A percentile compares a stretch with the other conserved stretches of the same genome.
These are phyloP conservation scores for Dryobates pubescens DNA, from an alignment of 2,797 vertebrate genomes.

Conservation along the genomic window DNA sequence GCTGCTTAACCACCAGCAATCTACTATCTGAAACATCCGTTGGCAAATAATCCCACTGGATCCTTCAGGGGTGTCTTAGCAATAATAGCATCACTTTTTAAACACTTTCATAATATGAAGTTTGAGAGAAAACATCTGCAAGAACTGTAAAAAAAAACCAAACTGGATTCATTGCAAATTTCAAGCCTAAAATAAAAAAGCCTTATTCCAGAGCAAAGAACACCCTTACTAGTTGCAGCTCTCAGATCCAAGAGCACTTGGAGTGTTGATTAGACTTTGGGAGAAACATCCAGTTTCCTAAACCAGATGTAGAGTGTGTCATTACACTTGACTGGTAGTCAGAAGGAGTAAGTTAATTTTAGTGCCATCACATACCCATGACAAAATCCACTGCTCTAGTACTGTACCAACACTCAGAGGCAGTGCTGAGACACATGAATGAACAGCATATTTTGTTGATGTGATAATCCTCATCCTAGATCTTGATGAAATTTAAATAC, in stretches of 20 bases:
- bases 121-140: background rate
- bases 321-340: background rate
- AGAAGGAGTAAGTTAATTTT: background rate
- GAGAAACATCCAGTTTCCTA: background rate
- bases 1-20: background rate
- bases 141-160: background rate
- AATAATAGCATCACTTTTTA: background rate
- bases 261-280: background rate
- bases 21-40: background rate
- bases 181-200: background rate
- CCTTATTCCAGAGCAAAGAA: background rate
- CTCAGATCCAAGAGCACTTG: background rate
- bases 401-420: fast-evolving
- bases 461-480: background rate
- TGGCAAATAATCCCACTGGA: background rate
- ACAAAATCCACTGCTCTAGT: background rate
- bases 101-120: background rate
- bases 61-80: background rate
- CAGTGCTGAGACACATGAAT: background rate
- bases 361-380: background rate
- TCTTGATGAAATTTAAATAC: constrained; percentile 63
- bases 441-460: background rate
- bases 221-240: background rate
- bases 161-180: background rate
- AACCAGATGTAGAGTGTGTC: background rate